Base-by-base conservation (phyloP, 2,113 vertebrate genomes). In the Phrynocephalus versicolor region DNA sequence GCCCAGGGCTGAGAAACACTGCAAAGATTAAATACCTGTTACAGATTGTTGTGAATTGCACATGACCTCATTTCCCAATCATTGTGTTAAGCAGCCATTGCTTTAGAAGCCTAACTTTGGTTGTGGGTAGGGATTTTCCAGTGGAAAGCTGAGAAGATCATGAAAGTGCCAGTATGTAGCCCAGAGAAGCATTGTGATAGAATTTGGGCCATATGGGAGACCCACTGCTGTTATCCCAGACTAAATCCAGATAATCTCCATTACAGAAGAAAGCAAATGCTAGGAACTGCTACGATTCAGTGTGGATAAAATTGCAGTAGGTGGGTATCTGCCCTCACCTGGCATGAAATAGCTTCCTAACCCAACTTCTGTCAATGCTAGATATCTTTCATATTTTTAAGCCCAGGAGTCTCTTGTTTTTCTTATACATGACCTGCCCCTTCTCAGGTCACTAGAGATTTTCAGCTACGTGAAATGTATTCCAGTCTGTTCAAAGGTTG, bases 11-110 rank as follows among this genome's bases (percentile, higher is more conserved):
- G 64, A 85, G 73, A 88, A 94, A 79, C 9, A 87, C 81, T 78
- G 82, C 51, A 75, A 70, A 76, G 62, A 25, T 41, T n/a, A 69
- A 39, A 82, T 92, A 84, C 88, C 72, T 60, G 39, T 88, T n/a
- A 79, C 88, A 21, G 0, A 25, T 83, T 74, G 57, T 87, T 88
- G 86, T 83, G 73, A 75, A 85, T 67, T 79, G 9, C 64, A 58
- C 19, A 41, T 35, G 76, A 82, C 18, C 70, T 80, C 86, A 79
- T 92, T 82, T 89, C 84, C 64, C 39, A 87, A 91, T 85, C 45
- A 90, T 87, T 90, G 91, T 88, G 95, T 69, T 87, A 70, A 84
- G 30, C 73, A 92, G 81, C 79, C 92, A 76, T 82, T 89, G 39
- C 87, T 93, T 84, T 86, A 89, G 91, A 88, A 89, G n/a, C 73